Conservation (phyloP, 2,113 vertebrate species). For the Chitala chitala region DNA sequence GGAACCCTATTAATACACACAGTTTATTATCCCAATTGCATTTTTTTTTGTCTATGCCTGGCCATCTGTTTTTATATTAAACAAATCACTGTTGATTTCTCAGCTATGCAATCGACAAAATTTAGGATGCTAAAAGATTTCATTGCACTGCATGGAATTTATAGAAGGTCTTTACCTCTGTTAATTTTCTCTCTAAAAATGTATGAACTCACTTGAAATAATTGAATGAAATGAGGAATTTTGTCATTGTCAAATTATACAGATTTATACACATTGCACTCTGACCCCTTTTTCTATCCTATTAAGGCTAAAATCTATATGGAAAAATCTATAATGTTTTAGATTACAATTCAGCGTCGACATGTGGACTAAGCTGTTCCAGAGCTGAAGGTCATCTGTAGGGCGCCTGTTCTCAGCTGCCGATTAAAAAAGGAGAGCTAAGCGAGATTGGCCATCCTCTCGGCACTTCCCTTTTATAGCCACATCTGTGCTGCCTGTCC, state of each 20-base stretch:
- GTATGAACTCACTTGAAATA: not conserved
- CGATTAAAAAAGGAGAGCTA: not conserved
- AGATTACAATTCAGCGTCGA: not conserved
- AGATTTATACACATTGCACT: too few relatives aligned
- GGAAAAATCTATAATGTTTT: not conserved
- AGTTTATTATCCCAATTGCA: not conserved
- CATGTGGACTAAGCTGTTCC: not conserved
- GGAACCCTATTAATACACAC: slow-evolving; percentile 1
- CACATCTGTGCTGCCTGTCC: not conserved
- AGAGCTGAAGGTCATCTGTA: not conserved
- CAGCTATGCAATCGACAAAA: not conserved
- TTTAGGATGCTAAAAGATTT: not conserved
- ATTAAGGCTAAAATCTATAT: not conserved
- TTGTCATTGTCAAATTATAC: too few relatives aligned
- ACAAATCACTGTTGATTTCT: not conserved
- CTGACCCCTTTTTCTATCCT: too few relatives aligned
- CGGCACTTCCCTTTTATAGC: not conserved
- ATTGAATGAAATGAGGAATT: too few relatives aligned
- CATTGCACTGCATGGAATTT: not conserved
- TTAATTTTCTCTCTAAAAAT: not conserved
- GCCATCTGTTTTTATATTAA: not conserved
- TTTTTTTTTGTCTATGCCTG: not conserved
- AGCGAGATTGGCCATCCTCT: not conserved
- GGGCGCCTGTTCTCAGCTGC: not conserved
- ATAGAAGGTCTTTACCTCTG: not conserved